Conservation (phyloP, 1,140 invertebrate genomes). For the Nebria ingens region DNA sequence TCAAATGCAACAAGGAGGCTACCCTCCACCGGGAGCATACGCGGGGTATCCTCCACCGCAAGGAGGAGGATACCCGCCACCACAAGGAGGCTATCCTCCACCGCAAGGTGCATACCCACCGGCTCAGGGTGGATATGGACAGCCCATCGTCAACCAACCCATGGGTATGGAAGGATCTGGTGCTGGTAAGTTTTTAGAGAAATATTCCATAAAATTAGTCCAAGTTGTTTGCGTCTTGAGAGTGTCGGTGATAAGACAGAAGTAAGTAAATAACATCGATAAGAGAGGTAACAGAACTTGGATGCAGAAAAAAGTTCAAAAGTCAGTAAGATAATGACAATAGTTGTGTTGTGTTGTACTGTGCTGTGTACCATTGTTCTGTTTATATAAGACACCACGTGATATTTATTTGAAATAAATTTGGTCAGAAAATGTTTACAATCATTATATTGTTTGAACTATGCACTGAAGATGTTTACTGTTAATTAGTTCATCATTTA, state of each 20-base stretch:
- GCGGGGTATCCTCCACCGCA: slow-evolving; percentile 18
- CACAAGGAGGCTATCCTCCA: slow-evolving; percentile 14
- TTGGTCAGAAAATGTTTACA: too few relatives aligned
- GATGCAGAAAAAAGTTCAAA: background rate
- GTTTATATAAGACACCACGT: background rate
- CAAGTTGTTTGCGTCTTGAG: background rate
- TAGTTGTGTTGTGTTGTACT: too few relatives aligned
- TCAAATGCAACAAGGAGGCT: slow-evolving; percentile 17
- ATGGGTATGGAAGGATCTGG: slow-evolving; percentile 6
- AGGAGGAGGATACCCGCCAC: slow-evolving; percentile 9
- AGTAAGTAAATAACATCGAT: slow-evolving; percentile 1
- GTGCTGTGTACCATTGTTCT: too few relatives aligned
- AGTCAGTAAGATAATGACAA: background rate
- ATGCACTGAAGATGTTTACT: too few relatives aligned
- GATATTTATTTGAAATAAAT: too few relatives aligned
- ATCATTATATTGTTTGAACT: too few relatives aligned
- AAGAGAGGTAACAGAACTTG: background rate
- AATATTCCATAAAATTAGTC: background rate
- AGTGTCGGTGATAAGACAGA: background rate
- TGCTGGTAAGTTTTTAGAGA: background rate
- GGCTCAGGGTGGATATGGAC: slow-evolving; percentile 15
- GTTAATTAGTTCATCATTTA: too few relatives aligned
- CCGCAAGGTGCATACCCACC: slow-evolving; percentile 15
- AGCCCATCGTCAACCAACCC: slow-evolving; percentile 15
- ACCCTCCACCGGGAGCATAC: slow-evolving; percentile 13